Percentiles rank a stretch among this genome's conserved stretches.
phyloP scores from a whole-genome alignment of 2,113 vertebrate species.

The Ceratotherium simum region DNA sequence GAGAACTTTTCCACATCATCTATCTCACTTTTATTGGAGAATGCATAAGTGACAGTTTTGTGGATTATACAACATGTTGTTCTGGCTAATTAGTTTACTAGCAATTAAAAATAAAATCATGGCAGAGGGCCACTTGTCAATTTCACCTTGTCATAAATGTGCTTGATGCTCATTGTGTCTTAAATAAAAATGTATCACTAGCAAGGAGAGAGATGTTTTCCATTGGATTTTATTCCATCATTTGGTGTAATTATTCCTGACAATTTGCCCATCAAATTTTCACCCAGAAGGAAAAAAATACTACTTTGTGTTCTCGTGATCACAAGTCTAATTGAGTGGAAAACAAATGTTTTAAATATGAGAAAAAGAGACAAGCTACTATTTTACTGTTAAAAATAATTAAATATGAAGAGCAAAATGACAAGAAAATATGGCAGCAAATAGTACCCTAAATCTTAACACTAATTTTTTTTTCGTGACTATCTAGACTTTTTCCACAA shows the following conservation, averaged over 20 bases:
- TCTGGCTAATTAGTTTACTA: slow-evolving; percentile 85
- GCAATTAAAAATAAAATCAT: slow-evolving; percentile 88
- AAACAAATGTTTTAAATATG: slow-evolving; percentile 88
- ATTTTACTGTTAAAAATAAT: slow-evolving; percentile 82
- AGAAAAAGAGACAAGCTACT: slow-evolving; percentile 79
- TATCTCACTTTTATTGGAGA: slow-evolving; percentile 70
- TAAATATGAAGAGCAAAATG: slow-evolving; percentile 72
- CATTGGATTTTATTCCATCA: slow-evolving; percentile 76
- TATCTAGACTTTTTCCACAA: slow-evolving; percentile 31
- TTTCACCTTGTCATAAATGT: slow-evolving; percentile 85
- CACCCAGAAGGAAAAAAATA: slow-evolving; percentile 89
- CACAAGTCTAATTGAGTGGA: slow-evolving; percentile 89
- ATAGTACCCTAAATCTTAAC: slow-evolving; percentile 56
- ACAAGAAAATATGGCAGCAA: slow-evolving; percentile 70
- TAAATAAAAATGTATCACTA: slow-evolving; percentile 85
- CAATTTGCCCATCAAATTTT: slow-evolving; percentile 88
- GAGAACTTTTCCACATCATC: slow-evolving; percentile 72
- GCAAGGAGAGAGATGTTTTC: slow-evolving; percentile 80
- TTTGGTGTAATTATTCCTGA: slow-evolving; percentile 90
- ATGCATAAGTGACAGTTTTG: slow-evolving; percentile 74
- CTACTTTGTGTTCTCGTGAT: slow-evolving; percentile 88
- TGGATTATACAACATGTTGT: slow-evolving; percentile 80
- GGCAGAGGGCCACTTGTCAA: slow-evolving; percentile 85
- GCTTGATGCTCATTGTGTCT: slow-evolving; percentile 80
- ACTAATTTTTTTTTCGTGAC: slow-evolving; percentile 43